Conservation (phyloP, 2,888 invertebrate species). For the Chelonus formosanus region DNA sequence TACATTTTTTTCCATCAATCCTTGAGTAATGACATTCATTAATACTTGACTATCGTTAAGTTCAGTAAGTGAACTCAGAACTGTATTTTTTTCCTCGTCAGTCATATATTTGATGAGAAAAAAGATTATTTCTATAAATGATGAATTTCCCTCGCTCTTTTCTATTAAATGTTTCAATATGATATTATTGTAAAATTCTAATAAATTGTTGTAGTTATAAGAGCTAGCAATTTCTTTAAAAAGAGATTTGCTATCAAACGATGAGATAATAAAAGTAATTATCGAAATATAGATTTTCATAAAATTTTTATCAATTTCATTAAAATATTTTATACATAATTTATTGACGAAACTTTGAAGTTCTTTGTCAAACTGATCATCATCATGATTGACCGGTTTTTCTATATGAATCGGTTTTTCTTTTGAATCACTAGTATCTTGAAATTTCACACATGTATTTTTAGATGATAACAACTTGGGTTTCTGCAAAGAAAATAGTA, state of each 20-base stretch:
- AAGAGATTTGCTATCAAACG: constrained; percentile 69
- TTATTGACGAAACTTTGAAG: constrained; percentile 66
- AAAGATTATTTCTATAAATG: constrained; percentile 73
- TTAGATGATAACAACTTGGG: constrained; percentile 63
- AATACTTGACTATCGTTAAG: constrained; percentile 47
- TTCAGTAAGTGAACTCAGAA: constrained; percentile 69
- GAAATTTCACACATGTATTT: constrained; percentile 69
- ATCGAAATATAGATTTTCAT: constrained; percentile 65
- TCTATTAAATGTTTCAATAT: constrained; percentile 67
- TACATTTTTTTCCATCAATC: constrained; percentile 66
- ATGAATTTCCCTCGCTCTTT: constrained; percentile 65
- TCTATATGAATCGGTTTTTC: neutral
- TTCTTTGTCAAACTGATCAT: constrained; percentile 57
- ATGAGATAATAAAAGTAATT: constrained; percentile 68
- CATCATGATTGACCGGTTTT: constrained; percentile 37
- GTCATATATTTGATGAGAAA: constrained; percentile 69
- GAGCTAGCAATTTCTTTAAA: constrained; percentile 65
- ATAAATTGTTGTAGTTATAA: constrained; percentile 51
- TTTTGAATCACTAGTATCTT: constrained; percentile 47
- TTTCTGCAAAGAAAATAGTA: constrained; percentile 66
- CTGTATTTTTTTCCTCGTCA: constrained; percentile 67
- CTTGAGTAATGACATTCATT: constrained; percentile 49
- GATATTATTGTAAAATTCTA: constrained; percentile 62
- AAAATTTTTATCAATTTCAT: constrained; percentile 62
- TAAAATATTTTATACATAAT: constrained; percentile 69